Conservation (phyloP, 2,888 invertebrate genomes). For the Diplolepis rosae region DNA sequence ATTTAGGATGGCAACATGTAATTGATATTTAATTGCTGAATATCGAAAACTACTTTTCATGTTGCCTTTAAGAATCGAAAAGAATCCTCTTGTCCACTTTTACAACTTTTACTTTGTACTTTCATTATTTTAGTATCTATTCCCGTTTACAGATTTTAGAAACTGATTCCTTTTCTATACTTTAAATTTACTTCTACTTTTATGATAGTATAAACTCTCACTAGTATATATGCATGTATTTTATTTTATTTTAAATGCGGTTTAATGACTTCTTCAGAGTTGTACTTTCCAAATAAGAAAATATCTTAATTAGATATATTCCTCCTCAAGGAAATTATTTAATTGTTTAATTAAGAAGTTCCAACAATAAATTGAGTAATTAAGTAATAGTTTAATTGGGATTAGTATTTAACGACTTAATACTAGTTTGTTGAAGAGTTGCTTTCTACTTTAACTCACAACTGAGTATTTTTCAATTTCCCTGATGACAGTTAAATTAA, state of each 20-base stretch:
- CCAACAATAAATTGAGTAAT: background rate
- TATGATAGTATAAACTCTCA: too few relatives aligned
- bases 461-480: background rate
- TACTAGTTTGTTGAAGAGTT: background rate
- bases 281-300: too few relatives aligned
- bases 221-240: too few relatives aligned
- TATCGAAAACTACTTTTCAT: slow-evolving; percentile 14
- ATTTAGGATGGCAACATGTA: too few relatives aligned
- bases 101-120: background rate
- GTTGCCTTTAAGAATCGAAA: background rate
- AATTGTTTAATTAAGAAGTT: background rate
- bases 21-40: too few relatives aligned
- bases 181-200: too few relatives aligned
- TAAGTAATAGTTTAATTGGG: background rate
- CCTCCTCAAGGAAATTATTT: background rate
- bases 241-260: too few relatives aligned
- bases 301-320: too few relatives aligned
- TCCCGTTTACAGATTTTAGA: background rate
- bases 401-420: background rate
- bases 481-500: slow-evolving; percentile 13
- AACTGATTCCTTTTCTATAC: too few relatives aligned
- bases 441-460: background rate
- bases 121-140: background rate
- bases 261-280: too few relatives aligned
- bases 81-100: background rate